Evolutionary conservation across 2,888 invertebrate species (phyloP), one percentile per base, ranked within the genome.

Genomic region (Toxonevra muliebris): DNA sequence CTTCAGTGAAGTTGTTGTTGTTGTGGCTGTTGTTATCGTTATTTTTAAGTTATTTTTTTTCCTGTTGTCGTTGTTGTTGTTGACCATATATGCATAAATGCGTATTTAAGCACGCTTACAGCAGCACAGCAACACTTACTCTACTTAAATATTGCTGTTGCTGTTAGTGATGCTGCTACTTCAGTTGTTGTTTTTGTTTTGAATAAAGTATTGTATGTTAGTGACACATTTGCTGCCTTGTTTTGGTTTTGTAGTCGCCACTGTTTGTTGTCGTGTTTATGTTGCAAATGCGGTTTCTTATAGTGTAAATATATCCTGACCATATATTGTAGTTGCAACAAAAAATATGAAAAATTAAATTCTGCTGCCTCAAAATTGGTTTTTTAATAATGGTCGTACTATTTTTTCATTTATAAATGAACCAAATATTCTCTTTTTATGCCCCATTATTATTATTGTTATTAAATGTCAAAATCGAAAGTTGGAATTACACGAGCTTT

Each of bases 51-150:
- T 65, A 65, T 57, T 65, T 70, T 69, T 71, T 70, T 65, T 50
- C 15, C 50, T 68, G 64, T 59, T 75, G 61, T 73, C 74, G 73
- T 70, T 70, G 55, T 65, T 73, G 61, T 71, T 74, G 72, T 71
- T 72, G 73, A 63, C 68, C 69, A 67, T 69, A 71, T 64, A 48
- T 48, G 80, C 79, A 78, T 78, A 77, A 79, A 79, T 80, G 80
- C 79, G 80, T 80, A 80, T 80, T 80, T 79, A 79, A 80, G 76
- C 80, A 76, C 79, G 76, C 78, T 78, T 15, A 48, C 50, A 80
- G 79, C 79, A 80, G 78, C 78, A n/a, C 80, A 79, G 79, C 79
- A 80, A 79, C 78, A 79, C 80, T 78, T 77, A 74, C 74, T 73
- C 17, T 43, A 60, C 11, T 63, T 58, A 42, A 17, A 59, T 41